Conservation (phyloP, 2,113 vertebrate species). For the Ophthalmolycus amberensis region DNA sequence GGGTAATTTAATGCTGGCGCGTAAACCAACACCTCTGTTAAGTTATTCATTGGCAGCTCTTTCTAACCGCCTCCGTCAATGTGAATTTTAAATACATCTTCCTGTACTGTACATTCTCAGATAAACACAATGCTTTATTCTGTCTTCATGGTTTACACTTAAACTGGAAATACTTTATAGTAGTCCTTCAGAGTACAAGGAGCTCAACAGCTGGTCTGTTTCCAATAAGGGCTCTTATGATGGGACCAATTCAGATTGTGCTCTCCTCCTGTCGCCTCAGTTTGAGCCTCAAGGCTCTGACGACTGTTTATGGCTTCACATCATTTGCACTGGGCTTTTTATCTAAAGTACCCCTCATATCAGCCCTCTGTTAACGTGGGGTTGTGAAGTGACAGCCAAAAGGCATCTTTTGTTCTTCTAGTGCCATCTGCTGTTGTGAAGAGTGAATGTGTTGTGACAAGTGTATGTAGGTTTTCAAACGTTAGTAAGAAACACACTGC, state of each 20-base stretch:
- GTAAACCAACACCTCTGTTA: neutral
- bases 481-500: neutral
- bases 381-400: neutral
- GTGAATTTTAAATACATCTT: neutral
- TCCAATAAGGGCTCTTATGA: neutral
- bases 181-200: neutral
- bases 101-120: neutral
- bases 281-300: neutral
- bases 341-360: neutral
- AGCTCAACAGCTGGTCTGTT: neutral
- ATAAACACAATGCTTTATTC: neutral
- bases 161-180: neutral
- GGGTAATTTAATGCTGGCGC: neutral
- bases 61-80: neutral
- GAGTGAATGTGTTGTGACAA: constrained; percentile 20
- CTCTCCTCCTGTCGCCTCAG: neutral
- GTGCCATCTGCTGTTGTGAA: constrained; percentile 42
- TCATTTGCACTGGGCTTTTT: neutral
- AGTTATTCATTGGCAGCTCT: neutral
- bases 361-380: neutral
- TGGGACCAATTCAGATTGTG: neutral
- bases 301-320: neutral
- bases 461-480: neutral
- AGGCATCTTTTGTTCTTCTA: neutral
- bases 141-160: neutral